A percentile compares a stretch with the other conserved stretches of the same genome.
These are phyloP conservation scores for Oryctolagus cuniculus DNA, from an alignment of 2,113 vertebrate species.

Conservation along the genomic window mOryCun1.1 NC_091441.1:20091501-20092000, in stretches of 20 bases:
- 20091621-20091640: background rate
- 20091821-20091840: background rate
- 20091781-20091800: fast-evolving
- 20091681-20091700: background rate
- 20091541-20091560: background rate
- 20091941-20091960: background rate
- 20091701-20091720: background rate
- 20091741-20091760: background rate
- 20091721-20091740: background rate
- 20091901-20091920: background rate
- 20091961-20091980: background rate
- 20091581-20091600: background rate
- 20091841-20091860: background rate
- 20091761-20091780: fast-evolving
- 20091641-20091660: background rate
- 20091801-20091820: background rate
- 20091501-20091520: background rate
- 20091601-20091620: background rate
- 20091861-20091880: too few relatives aligned
- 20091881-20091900: background rate
- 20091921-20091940: background rate
- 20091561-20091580: background rate
- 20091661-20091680: background rate
- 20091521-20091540: background rate
- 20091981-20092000: background rate